phyloP scores from a whole-genome alignment of 1,140 invertebrate genomes.

The Aleiodes sp. region DNA sequence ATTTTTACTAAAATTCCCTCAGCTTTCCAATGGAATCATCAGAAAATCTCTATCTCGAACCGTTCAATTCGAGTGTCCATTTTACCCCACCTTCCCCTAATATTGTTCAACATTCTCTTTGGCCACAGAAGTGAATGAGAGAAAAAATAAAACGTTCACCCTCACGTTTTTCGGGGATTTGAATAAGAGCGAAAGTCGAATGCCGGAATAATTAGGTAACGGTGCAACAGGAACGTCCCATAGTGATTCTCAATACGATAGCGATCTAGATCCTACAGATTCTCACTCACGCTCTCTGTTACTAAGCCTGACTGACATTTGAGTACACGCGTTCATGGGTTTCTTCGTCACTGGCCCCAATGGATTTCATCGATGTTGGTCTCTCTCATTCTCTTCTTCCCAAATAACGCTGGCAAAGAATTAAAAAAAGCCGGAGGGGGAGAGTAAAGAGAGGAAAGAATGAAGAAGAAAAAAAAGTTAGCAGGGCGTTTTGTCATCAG shows the following conservation, averaged over 20 bases:
- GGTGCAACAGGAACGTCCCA: slow-evolving; percentile 29
- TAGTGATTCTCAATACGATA: slow-evolving; percentile 38
- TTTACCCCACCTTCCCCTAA: too few species aligned
- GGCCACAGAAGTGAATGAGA: neutral
- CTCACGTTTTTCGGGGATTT: neutral
- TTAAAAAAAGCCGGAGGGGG: neutral
- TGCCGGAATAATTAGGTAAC: slow-evolving; percentile 51
- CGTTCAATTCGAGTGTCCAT: too few species aligned
- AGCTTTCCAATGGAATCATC: too few species aligned
- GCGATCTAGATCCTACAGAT: slow-evolving; percentile 47
- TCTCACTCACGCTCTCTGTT: slow-evolving; percentile 10
- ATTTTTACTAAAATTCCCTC: too few species aligned
- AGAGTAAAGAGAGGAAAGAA: neutral
- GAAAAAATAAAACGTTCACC: neutral
- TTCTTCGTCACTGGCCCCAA: slow-evolving; percentile 38
- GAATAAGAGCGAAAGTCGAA: slow-evolving; percentile 28
- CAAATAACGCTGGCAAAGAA: neutral
- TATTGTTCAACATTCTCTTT: too few species aligned
- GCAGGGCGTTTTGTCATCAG: slow-evolving; percentile 40
- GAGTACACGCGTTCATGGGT: slow-evolving; percentile 48
- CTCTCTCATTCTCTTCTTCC: slow-evolving; percentile 21
- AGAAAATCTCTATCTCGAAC: too few species aligned
- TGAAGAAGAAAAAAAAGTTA: slow-evolving; percentile 1
- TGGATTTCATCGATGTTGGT: slow-evolving; percentile 26
- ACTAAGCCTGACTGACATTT: slow-evolving; percentile 63